Base-by-base conservation (phyloP, 1,140 invertebrate genomes). In the Brachionus angularis region DNA sequence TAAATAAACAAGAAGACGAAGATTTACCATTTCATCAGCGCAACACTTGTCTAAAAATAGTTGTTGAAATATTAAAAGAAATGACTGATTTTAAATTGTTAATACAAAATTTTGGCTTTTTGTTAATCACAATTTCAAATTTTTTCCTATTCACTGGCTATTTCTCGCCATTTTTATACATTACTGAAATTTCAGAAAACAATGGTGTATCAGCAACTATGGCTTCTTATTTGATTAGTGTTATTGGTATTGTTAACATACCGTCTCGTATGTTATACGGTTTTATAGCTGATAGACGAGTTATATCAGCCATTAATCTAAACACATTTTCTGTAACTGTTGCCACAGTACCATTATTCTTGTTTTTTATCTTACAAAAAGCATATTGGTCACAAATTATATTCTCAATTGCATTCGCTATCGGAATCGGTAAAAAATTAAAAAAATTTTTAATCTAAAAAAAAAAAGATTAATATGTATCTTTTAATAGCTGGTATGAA, bases 101-200 rank as follows among this genome's bases (percentile, higher is more conserved):
- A 0, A 86, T 23, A 34, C 39, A 86, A 72, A 89, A 96, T 80
- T 85, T 87, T 4, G 84, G 95, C 72, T 97, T 96, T 78, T 83
- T 97, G 58, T 80, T 96, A 55, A 97, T 96, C 80, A 87, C 88
- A 16, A 70, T 92, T 29, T 96, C 93, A 25, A 97, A 98, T 80
- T 94, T 97, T 78, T 87, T 91, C 76, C 96, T 93, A 3, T 93
- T 90, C 78, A 89, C 97, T 75, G 94, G 94, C 33, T 98, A 95
- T 84, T 93, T 96, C 79, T 87, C 96, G 75, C 94, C 94, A 23
- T 81, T 67, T 91, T 93, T 82, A 85, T 96, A 73, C 91, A 89
- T 80, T 85, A 79, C 80, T 12, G 80, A 83, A 72, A 76, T 80
- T 61, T 82, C 80, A 7, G 71, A 76, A 25, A 71, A 75, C 23